These are phyloP conservation scores for Drosophila affinis DNA, from an alignment of 2,888 invertebrate species.

Conservation along the genomic window DNA sequence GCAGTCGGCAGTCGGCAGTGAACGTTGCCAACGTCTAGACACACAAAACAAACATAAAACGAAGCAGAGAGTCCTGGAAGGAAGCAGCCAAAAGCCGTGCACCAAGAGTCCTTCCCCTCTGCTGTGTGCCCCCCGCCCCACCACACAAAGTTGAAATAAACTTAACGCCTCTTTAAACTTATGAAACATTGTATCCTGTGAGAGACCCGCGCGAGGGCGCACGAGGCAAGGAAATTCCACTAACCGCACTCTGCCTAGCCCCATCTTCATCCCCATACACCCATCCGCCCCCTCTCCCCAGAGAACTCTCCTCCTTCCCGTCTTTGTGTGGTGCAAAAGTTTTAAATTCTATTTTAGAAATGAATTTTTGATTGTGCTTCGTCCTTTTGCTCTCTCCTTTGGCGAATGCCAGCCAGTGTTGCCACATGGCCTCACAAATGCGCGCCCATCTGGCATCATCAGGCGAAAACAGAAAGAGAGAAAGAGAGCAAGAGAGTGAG, in stretches of 20 bases:
- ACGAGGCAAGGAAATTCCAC: neutral
- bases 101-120: conserved; percentile 22
- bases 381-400: neutral
- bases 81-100: conserved; percentile 41
- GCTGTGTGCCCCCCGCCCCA: conserved; percentile 8
- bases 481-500: conserved; percentile 2
- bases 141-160: conserved; percentile 57
- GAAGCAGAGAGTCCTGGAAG: conserved; percentile 29
- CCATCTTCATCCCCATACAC: neutral
- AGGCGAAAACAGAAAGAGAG: too few species aligned
- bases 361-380: conserved; percentile 39
- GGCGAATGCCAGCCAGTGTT: conserved; percentile 10
- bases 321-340: conserved; percentile 32
- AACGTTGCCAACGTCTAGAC: conserved; percentile 52
- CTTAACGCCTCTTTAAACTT: conserved; percentile 77
- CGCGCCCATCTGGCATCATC: conserved; percentile 28
- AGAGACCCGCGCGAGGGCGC: neutral
- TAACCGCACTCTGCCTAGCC: neutral
- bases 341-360: conserved; percentile 38
- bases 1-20: conserved; percentile 11
- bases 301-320: neutral
- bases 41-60: conserved; percentile 64
- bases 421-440: conserved; percentile 17
- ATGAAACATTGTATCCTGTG: conserved; percentile 67
- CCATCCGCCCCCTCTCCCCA: neutral